These are phyloP conservation scores for Diplodus sargus DNA, from an alignment of 2,797 vertebrate genomes.

Conservation along the genomic window DNA sequence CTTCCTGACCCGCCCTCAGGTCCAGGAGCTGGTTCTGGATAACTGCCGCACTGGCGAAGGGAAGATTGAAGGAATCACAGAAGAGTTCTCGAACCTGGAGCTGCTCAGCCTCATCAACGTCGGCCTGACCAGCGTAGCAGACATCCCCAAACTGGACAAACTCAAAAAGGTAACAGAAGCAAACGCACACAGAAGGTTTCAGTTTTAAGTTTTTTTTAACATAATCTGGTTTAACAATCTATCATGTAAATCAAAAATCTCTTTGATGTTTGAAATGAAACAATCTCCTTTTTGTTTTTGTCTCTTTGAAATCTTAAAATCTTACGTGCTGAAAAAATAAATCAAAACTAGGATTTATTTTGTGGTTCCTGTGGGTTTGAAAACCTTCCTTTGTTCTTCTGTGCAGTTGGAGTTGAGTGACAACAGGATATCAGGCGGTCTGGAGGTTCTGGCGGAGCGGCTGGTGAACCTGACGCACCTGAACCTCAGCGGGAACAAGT, in stretches of 20 bases:
- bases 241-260: no score
- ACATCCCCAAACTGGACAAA: slow-evolving; percentile 92
- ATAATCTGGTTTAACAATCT: no score
- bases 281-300: no score
- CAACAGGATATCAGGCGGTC: slow-evolving; percentile 92
- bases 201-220: no score
- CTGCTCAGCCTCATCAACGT: slow-evolving; percentile 95
- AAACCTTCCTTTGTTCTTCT: fast-evolving
- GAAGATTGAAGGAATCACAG: slow-evolving; percentile 92
- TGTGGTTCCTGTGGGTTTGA: no score
- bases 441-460: slow-evolving; percentile 93
- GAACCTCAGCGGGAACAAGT: slow-evolving; percentile 94
- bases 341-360: no score
- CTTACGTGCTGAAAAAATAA: no score
- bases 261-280: no score
- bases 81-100: slow-evolving; percentile 92
- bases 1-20: slow-evolving; percentile 71
- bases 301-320: no score
- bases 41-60: slow-evolving; percentile 91
- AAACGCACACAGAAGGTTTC: no score
- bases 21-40: slow-evolving; percentile 92
- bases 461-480: slow-evolving; percentile 92
- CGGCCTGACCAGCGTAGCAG: slow-evolving; percentile 89
- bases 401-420: slow-evolving; percentile 92
- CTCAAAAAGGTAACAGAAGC: slow-evolving; percentile 89